Percentiles rank a stretch among this genome's conserved stretches.
Evolutionary conservation across 2,797 vertebrate genomes (phyloP).

Genomic region (Takifugu rubripes): DNA sequence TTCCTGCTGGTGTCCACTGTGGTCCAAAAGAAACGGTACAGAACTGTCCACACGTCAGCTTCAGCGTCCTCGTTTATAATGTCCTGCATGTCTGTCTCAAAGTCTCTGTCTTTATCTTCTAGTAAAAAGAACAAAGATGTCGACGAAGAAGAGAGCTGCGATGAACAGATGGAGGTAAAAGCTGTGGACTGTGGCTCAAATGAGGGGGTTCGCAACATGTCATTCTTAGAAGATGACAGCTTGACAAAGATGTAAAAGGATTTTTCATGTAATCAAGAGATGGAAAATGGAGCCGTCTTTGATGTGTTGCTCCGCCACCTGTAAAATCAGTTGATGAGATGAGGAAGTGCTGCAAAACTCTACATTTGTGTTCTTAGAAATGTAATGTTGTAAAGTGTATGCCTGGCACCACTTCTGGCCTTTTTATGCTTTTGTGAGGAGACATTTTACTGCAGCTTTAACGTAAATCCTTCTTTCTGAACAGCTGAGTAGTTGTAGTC

Average conservation of each 20-base stretch:
- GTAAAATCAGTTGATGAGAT: slow-evolving; percentile 8
- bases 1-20: slow-evolving; percentile 46
- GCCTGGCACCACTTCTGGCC: no score
- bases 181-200: slow-evolving; percentile 16
- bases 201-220: slow-evolving; percentile 52
- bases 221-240: slow-evolving; percentile 54
- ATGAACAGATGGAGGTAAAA: slow-evolving; percentile 29
- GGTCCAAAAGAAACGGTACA: slow-evolving; percentile 57
- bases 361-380: slow-evolving; percentile 1
- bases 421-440: no score
- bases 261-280: neutral
- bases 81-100: neutral
- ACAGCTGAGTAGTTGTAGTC: no score
- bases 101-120: neutral
- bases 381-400: neutral
- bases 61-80: neutral
- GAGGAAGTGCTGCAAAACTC: neutral
- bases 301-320: neutral
- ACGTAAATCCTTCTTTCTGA: no score
- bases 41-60: neutral
- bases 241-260: slow-evolving; percentile 65
- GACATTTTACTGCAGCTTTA: no score
- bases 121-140: slow-evolving; percentile 40
- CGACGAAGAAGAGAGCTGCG: neutral
- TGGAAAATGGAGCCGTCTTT: slow-evolving; percentile 1